Percentiles rank a stretch among this genome's conserved stretches.
Conservation (phyloP, 2,113 vertebrate genomes). For the Ariopsis seemanni region DNA sequence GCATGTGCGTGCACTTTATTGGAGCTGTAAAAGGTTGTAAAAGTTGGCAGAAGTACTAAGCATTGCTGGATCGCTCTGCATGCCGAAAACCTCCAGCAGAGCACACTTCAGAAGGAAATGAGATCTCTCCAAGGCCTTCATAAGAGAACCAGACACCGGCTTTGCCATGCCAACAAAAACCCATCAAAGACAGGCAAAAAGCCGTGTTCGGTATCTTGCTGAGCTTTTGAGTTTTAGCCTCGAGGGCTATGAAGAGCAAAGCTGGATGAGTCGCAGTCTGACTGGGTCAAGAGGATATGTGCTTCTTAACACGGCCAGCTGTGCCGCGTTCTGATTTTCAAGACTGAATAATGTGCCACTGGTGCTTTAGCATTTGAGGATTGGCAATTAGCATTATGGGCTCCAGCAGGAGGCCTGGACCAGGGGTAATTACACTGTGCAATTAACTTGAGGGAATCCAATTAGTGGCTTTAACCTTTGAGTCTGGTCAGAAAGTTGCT, state of each 20-base stretch:
- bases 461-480: background rate
- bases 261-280: background rate
- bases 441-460: background rate
- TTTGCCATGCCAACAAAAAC: conserved; percentile 36
- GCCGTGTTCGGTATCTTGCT: background rate
- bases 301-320: background rate
- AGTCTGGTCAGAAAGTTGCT: too few species aligned
- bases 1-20: conserved; percentile 18
- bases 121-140: conserved; percentile 38
- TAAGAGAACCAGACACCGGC: conserved; percentile 36
- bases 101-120: conserved; percentile 46
- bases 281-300: background rate
- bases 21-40: conserved; percentile 5
- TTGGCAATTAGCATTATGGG: background rate
- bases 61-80: conserved; percentile 13
- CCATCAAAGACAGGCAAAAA: conserved; percentile 22
- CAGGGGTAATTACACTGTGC: background rate
- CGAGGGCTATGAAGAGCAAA: background rate
- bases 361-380: background rate
- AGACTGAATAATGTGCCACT: background rate
- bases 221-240: background rate
- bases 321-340: background rate
- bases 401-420: background rate
- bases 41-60: conserved; percentile 33
- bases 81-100: conserved; percentile 37